Conservation (phyloP, 2,113 vertebrate species). For the Callocephalon fimbriatum region DNA sequence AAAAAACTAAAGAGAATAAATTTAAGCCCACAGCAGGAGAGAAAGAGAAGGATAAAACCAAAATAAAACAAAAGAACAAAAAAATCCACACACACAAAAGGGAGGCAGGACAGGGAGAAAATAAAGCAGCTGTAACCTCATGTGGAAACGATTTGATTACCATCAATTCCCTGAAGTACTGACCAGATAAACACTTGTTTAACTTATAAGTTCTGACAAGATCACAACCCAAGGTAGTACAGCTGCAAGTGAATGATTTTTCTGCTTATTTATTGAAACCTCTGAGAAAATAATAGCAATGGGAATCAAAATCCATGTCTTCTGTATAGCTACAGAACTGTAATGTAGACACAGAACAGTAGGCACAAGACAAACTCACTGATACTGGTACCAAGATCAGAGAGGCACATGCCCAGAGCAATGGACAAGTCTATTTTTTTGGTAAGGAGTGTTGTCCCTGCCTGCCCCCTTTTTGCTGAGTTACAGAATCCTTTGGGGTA, state of each 20-base stretch:
- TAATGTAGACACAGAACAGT: too few species aligned
- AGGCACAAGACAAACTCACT: background rate
- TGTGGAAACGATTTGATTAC: slow-evolving; percentile 56
- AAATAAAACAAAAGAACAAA: background rate
- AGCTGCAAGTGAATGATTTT: background rate
- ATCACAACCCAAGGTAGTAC: slow-evolving; percentile 14
- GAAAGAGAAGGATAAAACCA: background rate
- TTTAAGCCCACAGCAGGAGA: background rate
- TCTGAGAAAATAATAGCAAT: slow-evolving; percentile 8
- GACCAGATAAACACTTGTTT: slow-evolving; percentile 36
- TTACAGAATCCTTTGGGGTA: background rate
- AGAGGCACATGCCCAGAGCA: background rate
- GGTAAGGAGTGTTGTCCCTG: background rate
- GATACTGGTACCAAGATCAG: background rate
- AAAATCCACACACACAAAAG: background rate
- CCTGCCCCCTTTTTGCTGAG: background rate
- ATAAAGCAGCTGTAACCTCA: slow-evolving; percentile 19
- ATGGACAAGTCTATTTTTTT: background rate
- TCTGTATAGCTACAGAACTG: background rate
- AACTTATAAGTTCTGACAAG: slow-evolving; percentile 44
- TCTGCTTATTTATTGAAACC: slow-evolving; percentile 8
- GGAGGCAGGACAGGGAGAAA: background rate
- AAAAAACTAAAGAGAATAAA: background rate
- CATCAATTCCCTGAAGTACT: slow-evolving; percentile 38
- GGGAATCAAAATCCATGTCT: background rate